Evolutionary conservation across 2,113 vertebrate species (phyloP), one percentile per base, ranked within the genome.

Genomic region (Dasypus novemcinctus): DNA sequence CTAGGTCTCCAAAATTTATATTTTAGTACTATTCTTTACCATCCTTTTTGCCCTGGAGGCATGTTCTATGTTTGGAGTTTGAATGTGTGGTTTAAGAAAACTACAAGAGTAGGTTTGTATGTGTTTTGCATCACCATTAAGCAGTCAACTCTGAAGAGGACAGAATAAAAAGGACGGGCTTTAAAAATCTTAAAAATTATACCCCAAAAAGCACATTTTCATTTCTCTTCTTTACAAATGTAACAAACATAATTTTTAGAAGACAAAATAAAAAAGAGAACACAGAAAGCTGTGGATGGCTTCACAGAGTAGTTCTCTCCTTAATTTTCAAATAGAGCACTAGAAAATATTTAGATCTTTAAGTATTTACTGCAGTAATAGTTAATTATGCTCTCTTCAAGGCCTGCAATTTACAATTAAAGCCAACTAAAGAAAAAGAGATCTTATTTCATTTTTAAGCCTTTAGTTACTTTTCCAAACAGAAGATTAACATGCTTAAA

Each of bases 321-420:
- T 46, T 96, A 61, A 95, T 95, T 93, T 96, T 87, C 81, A 95
- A 87, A 95, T 33, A 69, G 29, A 90, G 93, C 41, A 79, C 17
- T 90, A 76, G 68, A 95, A 76, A 92, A 87, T 72, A 90, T 92
- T 96, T 91, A 61, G 33, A 87, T 81, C 71, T n/a, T 61, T 87
- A 90, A 92, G 78, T 87, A 59, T 68, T 85, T 93, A 86, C 69
- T 84, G 38, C 76, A 41, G 81, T 84, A 93, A 76, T 59, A 93
- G 90, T 89, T 96, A 96, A 96, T 90, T 89, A 90, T 72, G 76
- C 33, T 87, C 41, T 95, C 66, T 84, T 92, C 84, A 93, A 84
- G 49, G 33, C 43, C 84, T 95, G 71, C 31, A 93, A 95, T 97
- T 94, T 96, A 96, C 38, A 87, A 94, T 92, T 95, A 96, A 94